A percentile compares a stretch with the other conserved stretches of the same genome.
Conservation (phyloP, 2,888 invertebrate genomes). For the Tipula unca region DNA sequence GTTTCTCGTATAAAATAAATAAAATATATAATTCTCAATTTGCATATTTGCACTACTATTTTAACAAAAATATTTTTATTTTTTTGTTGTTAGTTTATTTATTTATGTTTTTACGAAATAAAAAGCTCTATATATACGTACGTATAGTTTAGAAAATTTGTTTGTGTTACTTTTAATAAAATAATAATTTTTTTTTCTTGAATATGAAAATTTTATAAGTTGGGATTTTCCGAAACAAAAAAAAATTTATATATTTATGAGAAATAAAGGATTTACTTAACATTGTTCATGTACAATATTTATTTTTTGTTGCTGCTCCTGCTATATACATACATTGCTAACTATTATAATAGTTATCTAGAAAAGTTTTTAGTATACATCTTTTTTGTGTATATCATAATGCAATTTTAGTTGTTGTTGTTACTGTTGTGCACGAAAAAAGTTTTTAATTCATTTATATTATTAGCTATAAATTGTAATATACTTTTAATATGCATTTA, state of each 20-base stretch:
- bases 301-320: background rate
- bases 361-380: background rate
- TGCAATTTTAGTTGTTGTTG: background rate
- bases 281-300: background rate
- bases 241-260: background rate
- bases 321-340: background rate
- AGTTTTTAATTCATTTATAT: background rate
- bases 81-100: background rate
- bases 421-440: background rate
- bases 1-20: background rate
- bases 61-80: background rate
- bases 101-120: slow-evolving; percentile 4
- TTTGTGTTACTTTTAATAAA: slow-evolving; percentile 1
- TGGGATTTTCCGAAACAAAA: slow-evolving; percentile 15
- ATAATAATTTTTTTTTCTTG: background rate
- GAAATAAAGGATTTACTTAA: slow-evolving; percentile 18
- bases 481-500: background rate
- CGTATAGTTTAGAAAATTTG: background rate
- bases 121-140: background rate
- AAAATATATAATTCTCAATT: background rate
- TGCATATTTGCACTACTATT: slow-evolving; percentile 14
- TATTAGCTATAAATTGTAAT: background rate
- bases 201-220: slow-evolving; percentile 15
- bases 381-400: background rate
- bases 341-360: background rate